Conservation (phyloP, 2,113 vertebrate species). For the Entomyzon cyanotis region DNA sequence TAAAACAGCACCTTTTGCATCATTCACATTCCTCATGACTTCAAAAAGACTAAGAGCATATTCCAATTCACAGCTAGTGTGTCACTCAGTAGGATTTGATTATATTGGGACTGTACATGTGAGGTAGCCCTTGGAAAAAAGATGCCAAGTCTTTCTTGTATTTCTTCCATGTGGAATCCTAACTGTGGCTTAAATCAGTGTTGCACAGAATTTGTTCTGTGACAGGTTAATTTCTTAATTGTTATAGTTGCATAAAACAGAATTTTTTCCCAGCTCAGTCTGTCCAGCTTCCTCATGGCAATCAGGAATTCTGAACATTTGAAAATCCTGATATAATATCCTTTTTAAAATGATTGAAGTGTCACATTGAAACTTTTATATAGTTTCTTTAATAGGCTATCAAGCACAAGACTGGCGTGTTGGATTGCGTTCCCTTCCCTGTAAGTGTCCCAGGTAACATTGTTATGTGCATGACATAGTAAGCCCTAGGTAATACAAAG, state of each 20-base stretch:
- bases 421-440: not conserved
- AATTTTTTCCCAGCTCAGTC: not conserved
- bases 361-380: accelerated
- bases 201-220: not conserved
- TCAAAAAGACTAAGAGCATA: not conserved
- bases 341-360: not conserved
- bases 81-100: no score
- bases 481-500: not conserved
- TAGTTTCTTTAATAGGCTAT: not conserved
- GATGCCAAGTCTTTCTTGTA: not conserved
- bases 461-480: not conserved
- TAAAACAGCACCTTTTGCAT: not conserved
- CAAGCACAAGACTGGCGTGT: not conserved
- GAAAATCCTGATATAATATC: not conserved
- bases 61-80: no score
- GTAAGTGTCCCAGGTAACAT: not conserved
- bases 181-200: not conserved
- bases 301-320: not conserved
- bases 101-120: no score
- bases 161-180: not conserved
- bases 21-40: not conserved
- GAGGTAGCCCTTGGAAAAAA: no score
- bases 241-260: not conserved
- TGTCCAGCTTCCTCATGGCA: not conserved
- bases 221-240: not conserved